Percentiles rank a stretch among this genome's conserved stretches.
Conservation (phyloP, 2,113 vertebrate genomes). For the Petrocephalus zakoni region DNA sequence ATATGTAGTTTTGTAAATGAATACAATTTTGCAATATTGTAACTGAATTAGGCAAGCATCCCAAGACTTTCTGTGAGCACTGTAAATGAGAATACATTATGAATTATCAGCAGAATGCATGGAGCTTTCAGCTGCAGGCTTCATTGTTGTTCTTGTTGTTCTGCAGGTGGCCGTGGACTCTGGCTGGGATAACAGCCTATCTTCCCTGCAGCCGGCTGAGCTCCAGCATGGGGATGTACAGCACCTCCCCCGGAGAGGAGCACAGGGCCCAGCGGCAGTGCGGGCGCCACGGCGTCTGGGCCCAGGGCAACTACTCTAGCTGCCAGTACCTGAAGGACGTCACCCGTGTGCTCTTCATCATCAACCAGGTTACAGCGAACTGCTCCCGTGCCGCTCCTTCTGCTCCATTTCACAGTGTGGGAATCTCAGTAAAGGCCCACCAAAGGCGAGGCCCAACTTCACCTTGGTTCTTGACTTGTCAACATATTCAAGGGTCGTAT, state of each 20-base stretch:
- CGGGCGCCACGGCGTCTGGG: conserved; percentile 79
- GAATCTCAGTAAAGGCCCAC: neutral
- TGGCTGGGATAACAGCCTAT: conserved; percentile 85
- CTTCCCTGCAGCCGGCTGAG: conserved; percentile 76
- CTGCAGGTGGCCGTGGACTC: conserved; percentile 84
- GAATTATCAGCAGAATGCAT: neutral
- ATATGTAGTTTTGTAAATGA: neutral
- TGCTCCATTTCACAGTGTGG: neutral
- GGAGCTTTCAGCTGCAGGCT: neutral
- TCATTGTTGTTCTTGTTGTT: neutral
- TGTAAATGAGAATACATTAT: neutral
- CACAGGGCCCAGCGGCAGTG: conserved; percentile 82
- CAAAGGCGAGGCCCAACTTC: neutral
- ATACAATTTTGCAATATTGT: neutral
- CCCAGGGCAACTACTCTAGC: conserved; percentile 82
- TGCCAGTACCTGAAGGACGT: conserved; percentile 94
- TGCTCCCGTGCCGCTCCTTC: neutral
- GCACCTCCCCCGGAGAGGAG: conserved; percentile 72
- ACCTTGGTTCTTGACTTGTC: neutral
- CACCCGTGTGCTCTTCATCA: conserved; percentile 85
- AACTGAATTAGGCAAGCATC: neutral
- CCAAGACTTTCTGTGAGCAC: neutral
- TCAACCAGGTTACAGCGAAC: conserved; percentile 79
- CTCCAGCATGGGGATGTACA: conserved; percentile 72
- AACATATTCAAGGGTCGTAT: neutral